Conservation (phyloP, 2,797 vertebrate genomes). For the Tragelaphus oryx region DNA sequence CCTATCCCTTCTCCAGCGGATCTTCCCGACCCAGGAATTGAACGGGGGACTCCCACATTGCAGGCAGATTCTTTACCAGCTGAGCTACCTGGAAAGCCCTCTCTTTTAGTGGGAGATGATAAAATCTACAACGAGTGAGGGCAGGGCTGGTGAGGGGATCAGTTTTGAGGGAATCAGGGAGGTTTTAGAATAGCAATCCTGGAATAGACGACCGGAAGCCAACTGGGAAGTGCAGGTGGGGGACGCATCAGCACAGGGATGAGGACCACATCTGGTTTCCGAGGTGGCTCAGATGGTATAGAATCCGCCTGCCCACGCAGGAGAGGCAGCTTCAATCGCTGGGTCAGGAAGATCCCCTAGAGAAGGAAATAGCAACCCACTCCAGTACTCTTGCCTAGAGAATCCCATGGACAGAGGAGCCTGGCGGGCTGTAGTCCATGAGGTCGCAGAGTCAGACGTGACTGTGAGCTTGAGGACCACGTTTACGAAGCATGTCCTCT, state of each 20-base stretch:
- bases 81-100: not conserved
- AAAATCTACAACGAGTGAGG: not conserved
- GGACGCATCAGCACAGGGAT: accelerated
- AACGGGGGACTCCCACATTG: accelerated
- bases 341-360: not conserved
- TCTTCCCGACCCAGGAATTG: not conserved
- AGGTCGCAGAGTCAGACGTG: not conserved
- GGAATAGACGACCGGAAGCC: not conserved
- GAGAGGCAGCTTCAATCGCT: not conserved
- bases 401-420: not conserved
- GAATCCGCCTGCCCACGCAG: not conserved
- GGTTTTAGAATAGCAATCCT: not conserved
- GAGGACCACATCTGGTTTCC: not conserved
- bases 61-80: not conserved
- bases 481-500: not conserved
- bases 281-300: not conserved
- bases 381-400: not conserved
- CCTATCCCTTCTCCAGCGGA: not conserved
- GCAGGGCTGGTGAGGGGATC: not conserved
- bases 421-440: not conserved
- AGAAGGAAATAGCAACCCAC: not conserved
- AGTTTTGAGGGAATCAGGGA: not conserved
- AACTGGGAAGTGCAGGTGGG: not conserved
- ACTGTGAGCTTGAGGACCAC: not conserved
- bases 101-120: not conserved